phyloP scores from a whole-genome alignment of 2,797 vertebrate species.

The Eulemur coronatus region DNA sequence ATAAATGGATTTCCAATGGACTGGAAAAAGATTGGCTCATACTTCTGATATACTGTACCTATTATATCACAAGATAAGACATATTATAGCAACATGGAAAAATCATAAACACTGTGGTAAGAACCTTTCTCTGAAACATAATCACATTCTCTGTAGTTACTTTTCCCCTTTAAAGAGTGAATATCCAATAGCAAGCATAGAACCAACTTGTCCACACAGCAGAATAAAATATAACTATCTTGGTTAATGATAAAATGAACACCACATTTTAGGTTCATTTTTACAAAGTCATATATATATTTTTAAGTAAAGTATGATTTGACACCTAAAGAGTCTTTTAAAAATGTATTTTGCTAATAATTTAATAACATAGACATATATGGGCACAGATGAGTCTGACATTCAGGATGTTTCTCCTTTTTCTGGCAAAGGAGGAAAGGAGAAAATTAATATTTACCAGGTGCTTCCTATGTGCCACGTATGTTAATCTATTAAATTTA shows the following conservation, averaged over 20 bases:
- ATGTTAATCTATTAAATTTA: background rate
- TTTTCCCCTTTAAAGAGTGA: background rate
- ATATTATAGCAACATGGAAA: conserved; percentile 3
- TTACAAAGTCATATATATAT: background rate
- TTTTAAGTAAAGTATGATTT: background rate
- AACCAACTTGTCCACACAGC: background rate
- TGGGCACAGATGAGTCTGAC: background rate
- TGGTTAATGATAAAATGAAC: background rate
- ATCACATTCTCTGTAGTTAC: background rate
- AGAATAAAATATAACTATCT: background rate
- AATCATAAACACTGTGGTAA: background rate
- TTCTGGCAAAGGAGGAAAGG: background rate
- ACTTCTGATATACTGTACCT: conserved; percentile 93
- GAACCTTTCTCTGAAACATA: background rate
- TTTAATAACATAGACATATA: background rate
- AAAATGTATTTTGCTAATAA: conserved; percentile 11
- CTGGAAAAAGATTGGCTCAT: conserved; percentile 95
- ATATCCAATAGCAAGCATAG: background rate
- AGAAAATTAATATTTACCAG: background rate
- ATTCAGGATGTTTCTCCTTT: background rate
- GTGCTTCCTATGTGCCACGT: background rate
- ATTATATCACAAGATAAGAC: conserved; percentile 53
- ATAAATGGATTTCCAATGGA: conserved; percentile 96
- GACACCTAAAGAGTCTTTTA: background rate
- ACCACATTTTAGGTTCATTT: background rate